A percentile compares a stretch with the other conserved stretches of the same genome.
phyloP scores from a whole-genome alignment of 2,888 invertebrate genomes.

The Adelphocoris suturalis region DNA sequence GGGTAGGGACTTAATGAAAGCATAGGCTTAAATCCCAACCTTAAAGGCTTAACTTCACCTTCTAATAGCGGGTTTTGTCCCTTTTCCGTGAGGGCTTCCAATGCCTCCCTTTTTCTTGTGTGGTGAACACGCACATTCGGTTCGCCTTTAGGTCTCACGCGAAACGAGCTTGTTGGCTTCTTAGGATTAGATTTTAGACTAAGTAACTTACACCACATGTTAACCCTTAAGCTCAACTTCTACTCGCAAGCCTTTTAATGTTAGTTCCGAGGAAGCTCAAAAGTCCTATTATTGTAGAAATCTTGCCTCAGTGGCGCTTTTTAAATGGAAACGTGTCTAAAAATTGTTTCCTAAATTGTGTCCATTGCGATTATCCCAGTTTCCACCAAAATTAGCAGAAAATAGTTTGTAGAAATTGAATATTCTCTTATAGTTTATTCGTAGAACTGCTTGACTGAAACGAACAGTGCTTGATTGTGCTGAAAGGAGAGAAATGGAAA shows the following conservation, averaged over 20 bases:
- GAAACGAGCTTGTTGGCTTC: neutral
- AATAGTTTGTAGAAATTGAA: neutral
- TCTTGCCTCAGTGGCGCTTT: too few relatives aligned
- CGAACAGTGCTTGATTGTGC: neutral
- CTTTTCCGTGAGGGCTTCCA: conserved; percentile 39
- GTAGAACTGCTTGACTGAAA: neutral
- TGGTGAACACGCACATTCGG: neutral
- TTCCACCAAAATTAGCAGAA: too few relatives aligned
- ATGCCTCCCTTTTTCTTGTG: neutral
- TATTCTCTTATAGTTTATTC: neutral
- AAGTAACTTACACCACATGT: too few relatives aligned
- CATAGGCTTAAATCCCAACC: conserved; percentile 61
- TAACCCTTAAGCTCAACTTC: too few relatives aligned
- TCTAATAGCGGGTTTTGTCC: conserved; percentile 11
- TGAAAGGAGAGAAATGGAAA: neutral
- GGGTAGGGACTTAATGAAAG: conserved; percentile 64
- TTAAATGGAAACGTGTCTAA: too few relatives aligned
- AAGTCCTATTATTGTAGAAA: too few relatives aligned
- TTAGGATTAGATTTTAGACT: too few relatives aligned
- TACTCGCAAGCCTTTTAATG: too few relatives aligned
- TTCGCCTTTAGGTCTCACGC: neutral
- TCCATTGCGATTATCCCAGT: too few relatives aligned
- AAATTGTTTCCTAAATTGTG: too few relatives aligned
- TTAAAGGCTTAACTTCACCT: conserved; percentile 64
- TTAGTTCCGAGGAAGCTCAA: too few relatives aligned